Evolutionary conservation across 2,113 vertebrate genomes (phyloP).

Genomic region (Pollimyrus isidori): DNA sequence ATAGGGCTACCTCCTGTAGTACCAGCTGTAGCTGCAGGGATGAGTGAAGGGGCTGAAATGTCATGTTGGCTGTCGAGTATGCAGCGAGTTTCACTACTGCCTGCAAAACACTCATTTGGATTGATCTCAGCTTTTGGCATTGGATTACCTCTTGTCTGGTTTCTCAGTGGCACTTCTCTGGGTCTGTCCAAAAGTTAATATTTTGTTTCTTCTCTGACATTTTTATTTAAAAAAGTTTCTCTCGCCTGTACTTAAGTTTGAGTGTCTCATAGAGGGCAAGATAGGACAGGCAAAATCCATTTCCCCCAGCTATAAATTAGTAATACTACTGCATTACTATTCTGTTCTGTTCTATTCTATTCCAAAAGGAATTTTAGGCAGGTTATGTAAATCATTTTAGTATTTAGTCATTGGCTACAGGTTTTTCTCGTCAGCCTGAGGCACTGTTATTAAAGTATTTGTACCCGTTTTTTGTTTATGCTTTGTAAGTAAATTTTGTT

Average conservation of each 20-base stretch:
- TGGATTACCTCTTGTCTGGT: neutral
- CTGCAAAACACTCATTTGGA: neutral
- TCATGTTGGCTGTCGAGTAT: neutral
- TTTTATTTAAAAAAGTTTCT: neutral
- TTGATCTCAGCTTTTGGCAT: neutral
- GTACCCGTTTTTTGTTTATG: neutral
- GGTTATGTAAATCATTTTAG: neutral
- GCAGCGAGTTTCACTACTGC: neutral
- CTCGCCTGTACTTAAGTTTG: neutral
- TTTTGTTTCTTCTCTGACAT: neutral
- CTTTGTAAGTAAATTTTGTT: neutral
- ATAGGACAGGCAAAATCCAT: neutral
- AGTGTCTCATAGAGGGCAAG: neutral
- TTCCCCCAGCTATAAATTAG: neutral
- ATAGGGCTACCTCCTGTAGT: neutral
- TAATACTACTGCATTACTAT: neutral
- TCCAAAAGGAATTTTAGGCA: neutral
- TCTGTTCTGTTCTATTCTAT: neutral
- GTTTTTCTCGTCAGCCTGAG: neutral
- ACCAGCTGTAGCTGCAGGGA: neutral
- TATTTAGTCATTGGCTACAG: neutral
- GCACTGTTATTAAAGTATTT: neutral
- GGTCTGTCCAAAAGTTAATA: neutral
- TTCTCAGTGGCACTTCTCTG: neutral
- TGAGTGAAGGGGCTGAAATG: neutral